A percentile compares a stretch with the other conserved stretches of the same genome.
phyloP scores from a whole-genome alignment of 2,888 invertebrate genomes.

The Perizoma flavofasciatum region DNA sequence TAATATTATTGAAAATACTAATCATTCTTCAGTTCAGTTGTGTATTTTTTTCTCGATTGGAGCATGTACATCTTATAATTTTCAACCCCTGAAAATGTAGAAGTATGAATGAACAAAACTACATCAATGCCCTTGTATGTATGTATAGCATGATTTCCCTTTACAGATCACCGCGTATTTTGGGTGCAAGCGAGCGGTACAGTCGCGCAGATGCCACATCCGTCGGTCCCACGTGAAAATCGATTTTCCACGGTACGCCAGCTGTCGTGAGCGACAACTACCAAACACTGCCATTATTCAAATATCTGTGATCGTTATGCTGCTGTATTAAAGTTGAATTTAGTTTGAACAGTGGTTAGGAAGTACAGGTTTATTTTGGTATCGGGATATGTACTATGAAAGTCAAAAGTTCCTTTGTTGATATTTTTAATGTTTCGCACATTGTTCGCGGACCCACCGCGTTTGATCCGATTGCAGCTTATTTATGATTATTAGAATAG shows the following conservation, averaged over 20 bases:
- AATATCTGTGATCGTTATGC: constrained; percentile 39
- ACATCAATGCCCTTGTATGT: background rate
- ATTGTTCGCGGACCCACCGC: constrained; percentile 80
- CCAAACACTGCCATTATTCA: constrained; percentile 46
- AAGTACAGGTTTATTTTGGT: constrained; percentile 46
- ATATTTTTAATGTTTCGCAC: constrained; percentile 84
- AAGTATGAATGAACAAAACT: background rate
- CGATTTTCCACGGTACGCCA: constrained; percentile 82
- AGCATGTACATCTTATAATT: too few relatives aligned
- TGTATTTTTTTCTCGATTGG: too few relatives aligned
- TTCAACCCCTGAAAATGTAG: too few relatives aligned
- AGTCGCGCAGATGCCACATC: constrained; percentile 80
- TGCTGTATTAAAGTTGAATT: constrained; percentile 42
- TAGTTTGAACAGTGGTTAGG: constrained; percentile 32
- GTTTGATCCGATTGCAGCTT: constrained; percentile 80
- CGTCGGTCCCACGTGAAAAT: constrained; percentile 82
- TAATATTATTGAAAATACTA: too few relatives aligned
- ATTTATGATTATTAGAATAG: constrained; percentile 82
- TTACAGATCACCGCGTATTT: constrained; percentile 65
- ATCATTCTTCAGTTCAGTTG: too few relatives aligned
- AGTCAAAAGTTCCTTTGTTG: constrained; percentile 83
- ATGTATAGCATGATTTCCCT: constrained; percentile 46
- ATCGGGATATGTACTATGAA: constrained; percentile 73
- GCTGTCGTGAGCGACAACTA: constrained; percentile 79
- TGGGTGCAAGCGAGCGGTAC: constrained; percentile 68